Conservation (phyloP, 2,888 invertebrate genomes). For the Agrochola macilenta region DNA sequence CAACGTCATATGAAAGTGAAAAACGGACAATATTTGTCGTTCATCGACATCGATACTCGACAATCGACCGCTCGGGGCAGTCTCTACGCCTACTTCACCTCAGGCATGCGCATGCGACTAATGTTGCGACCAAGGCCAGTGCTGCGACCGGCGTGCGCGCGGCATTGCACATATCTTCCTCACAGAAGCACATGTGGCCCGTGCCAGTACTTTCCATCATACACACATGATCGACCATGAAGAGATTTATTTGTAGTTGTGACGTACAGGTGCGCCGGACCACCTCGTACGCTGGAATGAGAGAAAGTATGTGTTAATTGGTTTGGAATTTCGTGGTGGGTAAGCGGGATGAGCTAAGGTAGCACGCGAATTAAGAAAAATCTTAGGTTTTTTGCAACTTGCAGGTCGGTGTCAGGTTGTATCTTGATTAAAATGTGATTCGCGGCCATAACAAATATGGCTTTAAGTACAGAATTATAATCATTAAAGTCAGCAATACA, state of each 20-base stretch:
- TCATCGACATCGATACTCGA: constrained; percentile 63
- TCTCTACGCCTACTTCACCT: constrained; percentile 87
- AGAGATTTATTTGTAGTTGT: constrained; percentile 98
- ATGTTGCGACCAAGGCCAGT: constrained; percentile 77
- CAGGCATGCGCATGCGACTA: constrained; percentile 88
- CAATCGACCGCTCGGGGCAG: constrained; percentile 76
- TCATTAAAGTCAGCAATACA: no score
- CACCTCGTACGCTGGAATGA: constrained; percentile 95
- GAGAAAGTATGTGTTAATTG: constrained; percentile 22
- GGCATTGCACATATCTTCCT: constrained; percentile 98
- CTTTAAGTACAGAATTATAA: no score
- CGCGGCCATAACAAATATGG: no score
- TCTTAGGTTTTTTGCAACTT: no score
- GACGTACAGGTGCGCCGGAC: constrained; percentile 98
- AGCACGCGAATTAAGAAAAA: no score
- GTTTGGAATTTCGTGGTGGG: neutral
- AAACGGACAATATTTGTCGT: constrained; percentile 53
- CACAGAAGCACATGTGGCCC: constrained; percentile 99
- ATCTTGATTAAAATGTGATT: no score
- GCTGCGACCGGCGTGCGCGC: constrained; percentile 75
- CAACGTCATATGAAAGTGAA: constrained; percentile 58
- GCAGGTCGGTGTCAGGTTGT: no score
- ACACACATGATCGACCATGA: constrained; percentile 99
- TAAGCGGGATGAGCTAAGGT: no score
- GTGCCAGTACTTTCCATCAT: constrained; percentile 99